These are phyloP conservation scores for Actinia tenebrosa DNA, from an alignment of 64 coral and sea anemone species.

Conservation along the genomic window DNA sequence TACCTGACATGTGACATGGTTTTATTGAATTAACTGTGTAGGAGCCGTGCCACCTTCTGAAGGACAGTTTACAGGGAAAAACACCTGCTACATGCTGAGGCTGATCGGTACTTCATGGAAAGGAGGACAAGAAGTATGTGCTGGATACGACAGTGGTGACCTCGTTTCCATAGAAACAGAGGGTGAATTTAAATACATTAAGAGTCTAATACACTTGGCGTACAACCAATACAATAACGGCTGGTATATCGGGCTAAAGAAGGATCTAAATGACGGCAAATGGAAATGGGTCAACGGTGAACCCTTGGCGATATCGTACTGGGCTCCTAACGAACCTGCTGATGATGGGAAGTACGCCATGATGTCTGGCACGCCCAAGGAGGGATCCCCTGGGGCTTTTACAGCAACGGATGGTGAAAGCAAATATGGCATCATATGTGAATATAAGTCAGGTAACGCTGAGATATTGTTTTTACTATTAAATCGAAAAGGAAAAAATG, in stretches of 20 bases:
- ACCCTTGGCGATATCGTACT: constrained; percentile 25
- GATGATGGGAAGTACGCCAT: constrained; percentile 38
- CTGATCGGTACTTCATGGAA: constrained; percentile 21
- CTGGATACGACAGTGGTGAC: constrained; percentile 24
- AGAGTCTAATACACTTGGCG: constrained; percentile 33
- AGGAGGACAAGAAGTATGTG: constrained; percentile 40
- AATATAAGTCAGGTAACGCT: constrained; percentile 11
- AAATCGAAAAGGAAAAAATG: too few relatives aligned
- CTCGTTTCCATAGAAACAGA: constrained; percentile 67
- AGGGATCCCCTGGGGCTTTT: not conserved
- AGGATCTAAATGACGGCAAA: constrained; percentile 22
- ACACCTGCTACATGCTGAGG: constrained; percentile 2
- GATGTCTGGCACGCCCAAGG: constrained; percentile 24
- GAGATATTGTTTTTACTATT: not conserved
- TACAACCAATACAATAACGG: constrained; percentile 19
- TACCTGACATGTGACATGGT: not conserved
- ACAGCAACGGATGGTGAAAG: not conserved
- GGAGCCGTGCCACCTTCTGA: not conserved
- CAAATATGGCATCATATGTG: not conserved
- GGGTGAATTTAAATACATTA: constrained; percentile 45
- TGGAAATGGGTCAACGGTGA: constrained; percentile 52
- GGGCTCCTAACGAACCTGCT: constrained; percentile 26
- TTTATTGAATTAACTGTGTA: not conserved
- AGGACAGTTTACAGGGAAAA: not conserved
- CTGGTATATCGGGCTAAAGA: constrained; percentile 53